Percentiles rank a stretch among this genome's conserved stretches.
phyloP scores from a whole-genome alignment of 1,140 invertebrate species.

The Caenorhabditis remanei region DNA sequence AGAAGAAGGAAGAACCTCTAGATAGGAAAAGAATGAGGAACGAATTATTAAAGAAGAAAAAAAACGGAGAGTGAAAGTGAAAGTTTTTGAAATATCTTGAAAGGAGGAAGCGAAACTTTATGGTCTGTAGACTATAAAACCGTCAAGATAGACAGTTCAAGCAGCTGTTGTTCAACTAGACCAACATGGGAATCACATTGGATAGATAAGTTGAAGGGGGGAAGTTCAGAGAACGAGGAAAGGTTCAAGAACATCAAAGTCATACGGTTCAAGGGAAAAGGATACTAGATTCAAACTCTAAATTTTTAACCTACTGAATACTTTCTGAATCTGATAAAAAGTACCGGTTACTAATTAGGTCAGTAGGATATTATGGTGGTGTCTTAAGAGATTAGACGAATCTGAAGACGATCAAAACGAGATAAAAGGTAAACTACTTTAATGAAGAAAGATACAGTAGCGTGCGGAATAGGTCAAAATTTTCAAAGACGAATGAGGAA shows the following conservation, averaged over 20 bases:
- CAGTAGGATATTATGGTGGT: background rate
- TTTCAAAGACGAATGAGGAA: no score
- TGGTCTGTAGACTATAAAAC: no score
- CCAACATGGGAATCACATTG: background rate
- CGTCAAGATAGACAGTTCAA: no score
- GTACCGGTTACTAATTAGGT: constrained; percentile 39
- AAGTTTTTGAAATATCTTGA: no score
- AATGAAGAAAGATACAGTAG: no score
- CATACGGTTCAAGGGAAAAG: background rate
- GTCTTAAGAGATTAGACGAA: background rate
- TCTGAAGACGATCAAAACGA: background rate
- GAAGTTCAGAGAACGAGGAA: constrained; percentile 20
- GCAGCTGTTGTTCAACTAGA: no score
- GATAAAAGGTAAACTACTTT: no score
- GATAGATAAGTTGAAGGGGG: background rate
- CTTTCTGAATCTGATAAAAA: background rate
- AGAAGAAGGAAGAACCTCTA: background rate
- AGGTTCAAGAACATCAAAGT: constrained; percentile 25
- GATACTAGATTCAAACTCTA: background rate
- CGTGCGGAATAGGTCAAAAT: no score
- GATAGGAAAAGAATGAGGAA: background rate
- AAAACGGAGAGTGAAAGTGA: background rate
- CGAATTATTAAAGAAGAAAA: background rate
- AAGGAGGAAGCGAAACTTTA: no score
- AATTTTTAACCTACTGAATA: background rate